Base-by-base conservation (phyloP, 2,113 vertebrate species). In the Perca schrenkii region DNA sequence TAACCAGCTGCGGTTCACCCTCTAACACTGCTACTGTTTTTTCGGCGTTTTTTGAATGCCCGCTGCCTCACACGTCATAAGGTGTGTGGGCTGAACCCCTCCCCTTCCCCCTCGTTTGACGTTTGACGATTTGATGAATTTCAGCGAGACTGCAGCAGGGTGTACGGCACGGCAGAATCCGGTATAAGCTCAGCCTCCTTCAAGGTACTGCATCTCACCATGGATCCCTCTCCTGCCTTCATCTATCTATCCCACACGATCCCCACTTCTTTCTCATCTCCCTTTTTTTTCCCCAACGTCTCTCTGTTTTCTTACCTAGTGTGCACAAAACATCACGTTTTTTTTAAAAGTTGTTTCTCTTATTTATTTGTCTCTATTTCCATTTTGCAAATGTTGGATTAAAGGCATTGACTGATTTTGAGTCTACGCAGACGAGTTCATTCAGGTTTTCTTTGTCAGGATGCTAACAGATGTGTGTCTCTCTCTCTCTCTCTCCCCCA, bases 101-200 rank as follows among this genome's bases (percentile, higher is more conserved):
- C 86, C 88, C 43, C 71, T 61, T 61, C 28, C 73, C 77, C 63
- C 61, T 84, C 91, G 83, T 92, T 92, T 93, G 93, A 94, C 83
- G 49, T 90, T 80, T 95, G 90, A 94, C 85, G 86, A 93, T 94
- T 94, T 94, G 90, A 92, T 95, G 94, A 96, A 93, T 96, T 95
- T 88, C 95, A 96, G 95, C 95, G 95, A 93, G 95, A 96, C 90
- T 93, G 92, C 92, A 86, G 94, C 92, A 96, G 95, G 77, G 92
- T 93, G 94, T 96, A 95, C 92, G 95, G 95, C 92, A 94, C 94
- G 90, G 94, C 95, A 96, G 95, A 96, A 96, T 96, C 95, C 95
- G 94, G 95, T 96, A 96, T 96, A 95, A 96, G 95, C 94, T 96
- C 95, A 91, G 95, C 95, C 90, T 96, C 95, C 85, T 96, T 96